Percentiles rank a stretch among this genome's conserved stretches.
Evolutionary conservation across 2,888 invertebrate species (phyloP).

Genomic region (Polymixis flavicincta): DNA sequence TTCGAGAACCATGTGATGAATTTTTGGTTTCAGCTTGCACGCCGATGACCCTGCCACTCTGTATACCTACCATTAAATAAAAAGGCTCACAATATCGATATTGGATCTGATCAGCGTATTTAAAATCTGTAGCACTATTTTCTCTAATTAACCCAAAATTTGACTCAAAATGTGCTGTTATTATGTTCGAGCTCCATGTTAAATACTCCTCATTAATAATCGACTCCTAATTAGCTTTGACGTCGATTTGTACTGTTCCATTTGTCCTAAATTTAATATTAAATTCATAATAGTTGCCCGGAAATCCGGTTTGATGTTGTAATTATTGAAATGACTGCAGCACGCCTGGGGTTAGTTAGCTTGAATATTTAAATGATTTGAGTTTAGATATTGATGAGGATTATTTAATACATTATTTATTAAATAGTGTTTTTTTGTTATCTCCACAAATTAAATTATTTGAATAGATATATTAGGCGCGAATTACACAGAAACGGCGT

Average conservation of each 20-base stretch:
- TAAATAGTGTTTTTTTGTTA: too few relatives aligned
- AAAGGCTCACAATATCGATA: not conserved
- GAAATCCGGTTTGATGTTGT: conserved; percentile 37
- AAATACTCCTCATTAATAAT: conserved; percentile 49
- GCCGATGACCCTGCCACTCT: too few relatives aligned
- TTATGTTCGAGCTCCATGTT: conserved; percentile 27
- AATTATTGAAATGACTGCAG: conserved; percentile 39
- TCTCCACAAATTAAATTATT: too few relatives aligned
- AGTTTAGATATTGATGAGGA: conserved; percentile 28
- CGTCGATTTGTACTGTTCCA: conserved; percentile 39
- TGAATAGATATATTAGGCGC: too few relatives aligned
- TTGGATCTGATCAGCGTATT: not conserved
- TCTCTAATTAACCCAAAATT: conserved; percentile 21
- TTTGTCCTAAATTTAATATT: conserved; percentile 51
- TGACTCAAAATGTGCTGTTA: conserved; percentile 5
- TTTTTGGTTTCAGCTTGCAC: too few relatives aligned
- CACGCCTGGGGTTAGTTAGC: conserved; percentile 4
- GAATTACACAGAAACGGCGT: too few relatives aligned
- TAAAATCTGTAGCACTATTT: conserved; percentile 21
- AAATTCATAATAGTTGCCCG: conserved; percentile 37
- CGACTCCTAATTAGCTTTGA: conserved; percentile 54
- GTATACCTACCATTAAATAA: not conserved
- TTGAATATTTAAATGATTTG: conserved; percentile 18
- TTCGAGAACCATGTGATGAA: too few relatives aligned
- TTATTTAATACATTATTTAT: not conserved